These are phyloP conservation scores for Tauraco hartlaubi DNA, from an alignment of 2,797 vertebrate species.

Conservation along the genomic window DNA sequence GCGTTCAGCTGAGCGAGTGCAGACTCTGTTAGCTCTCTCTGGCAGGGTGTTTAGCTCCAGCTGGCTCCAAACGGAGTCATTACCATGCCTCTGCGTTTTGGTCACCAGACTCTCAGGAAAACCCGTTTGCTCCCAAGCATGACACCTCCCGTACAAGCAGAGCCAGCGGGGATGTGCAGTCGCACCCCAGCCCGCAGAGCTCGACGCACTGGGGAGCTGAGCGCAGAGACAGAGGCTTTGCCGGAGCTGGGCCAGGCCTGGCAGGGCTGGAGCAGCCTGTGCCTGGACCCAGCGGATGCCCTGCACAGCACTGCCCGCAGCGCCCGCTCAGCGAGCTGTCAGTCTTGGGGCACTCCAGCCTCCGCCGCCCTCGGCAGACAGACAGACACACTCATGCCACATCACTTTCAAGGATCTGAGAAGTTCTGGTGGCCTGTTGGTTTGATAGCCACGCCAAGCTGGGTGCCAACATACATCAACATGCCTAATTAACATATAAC, in stretches of 20 bases:
- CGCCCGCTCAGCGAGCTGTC: background rate
- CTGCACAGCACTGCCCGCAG: background rate
- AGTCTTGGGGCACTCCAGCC: background rate
- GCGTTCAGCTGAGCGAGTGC: background rate
- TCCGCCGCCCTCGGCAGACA: background rate
- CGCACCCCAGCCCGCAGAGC: background rate
- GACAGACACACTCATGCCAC: background rate
- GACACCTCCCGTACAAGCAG: rapidly evolving
- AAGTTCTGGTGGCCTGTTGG: background rate
- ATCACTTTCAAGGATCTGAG: background rate
- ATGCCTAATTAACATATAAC: rapidly evolving
- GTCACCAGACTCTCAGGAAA: background rate
- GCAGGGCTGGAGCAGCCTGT: background rate
- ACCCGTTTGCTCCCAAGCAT: background rate
- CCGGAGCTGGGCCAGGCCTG: background rate
- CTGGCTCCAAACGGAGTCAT: background rate
- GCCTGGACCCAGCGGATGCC: background rate
- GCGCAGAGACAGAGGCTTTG: background rate
- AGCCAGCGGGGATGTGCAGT: background rate
- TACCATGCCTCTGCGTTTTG: rapidly evolving
- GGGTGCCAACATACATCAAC: background rate
- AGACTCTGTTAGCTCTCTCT: background rate
- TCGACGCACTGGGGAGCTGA: rapidly evolving
- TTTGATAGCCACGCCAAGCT: background rate
- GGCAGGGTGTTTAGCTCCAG: background rate